phyloP scores from a whole-genome alignment of 2,888 invertebrate genomes.

The Drosophila pseudotakahashii region DNA sequence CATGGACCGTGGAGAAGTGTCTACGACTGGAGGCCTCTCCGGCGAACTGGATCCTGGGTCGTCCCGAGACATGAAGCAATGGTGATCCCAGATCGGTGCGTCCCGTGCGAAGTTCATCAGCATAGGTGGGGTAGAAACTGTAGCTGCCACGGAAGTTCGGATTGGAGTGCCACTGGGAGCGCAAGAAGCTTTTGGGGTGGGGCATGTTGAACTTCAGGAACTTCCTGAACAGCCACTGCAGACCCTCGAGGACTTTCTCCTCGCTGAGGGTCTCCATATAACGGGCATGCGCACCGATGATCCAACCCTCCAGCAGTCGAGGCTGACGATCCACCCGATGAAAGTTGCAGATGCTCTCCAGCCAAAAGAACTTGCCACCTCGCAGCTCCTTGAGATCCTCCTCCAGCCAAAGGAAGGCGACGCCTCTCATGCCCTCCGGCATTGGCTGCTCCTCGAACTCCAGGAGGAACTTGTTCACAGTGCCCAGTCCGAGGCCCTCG shows the following conservation, averaged over 20 bases:
- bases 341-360: slow-evolving; percentile 87
- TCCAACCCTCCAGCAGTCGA: slow-evolving; percentile 88
- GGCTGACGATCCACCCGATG: slow-evolving; percentile 87
- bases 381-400: slow-evolving; percentile 81
- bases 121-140: slow-evolving; percentile 86
- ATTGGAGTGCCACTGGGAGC: slow-evolving; percentile 88
- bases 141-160: slow-evolving; percentile 88
- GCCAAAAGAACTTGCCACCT: slow-evolving; percentile 85
- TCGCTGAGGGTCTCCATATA: slow-evolving; percentile 87
- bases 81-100: slow-evolving; percentile 86
- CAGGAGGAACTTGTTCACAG: slow-evolving; percentile 87
- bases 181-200: slow-evolving; percentile 72
- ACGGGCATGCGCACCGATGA: slow-evolving; percentile 87
- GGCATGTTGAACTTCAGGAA: slow-evolving; percentile 73
- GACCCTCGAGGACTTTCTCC: slow-evolving; percentile 79
- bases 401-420: slow-evolving; percentile 86
- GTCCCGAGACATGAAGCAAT: slow-evolving; percentile 74
- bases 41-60: slow-evolving; percentile 87
- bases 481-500: slow-evolving; percentile 86
- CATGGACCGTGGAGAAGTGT: slow-evolving; percentile 88
- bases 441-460: slow-evolving; percentile 86
- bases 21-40: slow-evolving; percentile 89
- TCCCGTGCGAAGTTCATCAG: slow-evolving; percentile 86
- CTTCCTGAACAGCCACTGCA: slow-evolving; percentile 73
- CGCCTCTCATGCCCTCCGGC: slow-evolving; percentile 84